Conservation (phyloP, 2,113 vertebrate species). For the Notarius quadriscutis region DNA sequence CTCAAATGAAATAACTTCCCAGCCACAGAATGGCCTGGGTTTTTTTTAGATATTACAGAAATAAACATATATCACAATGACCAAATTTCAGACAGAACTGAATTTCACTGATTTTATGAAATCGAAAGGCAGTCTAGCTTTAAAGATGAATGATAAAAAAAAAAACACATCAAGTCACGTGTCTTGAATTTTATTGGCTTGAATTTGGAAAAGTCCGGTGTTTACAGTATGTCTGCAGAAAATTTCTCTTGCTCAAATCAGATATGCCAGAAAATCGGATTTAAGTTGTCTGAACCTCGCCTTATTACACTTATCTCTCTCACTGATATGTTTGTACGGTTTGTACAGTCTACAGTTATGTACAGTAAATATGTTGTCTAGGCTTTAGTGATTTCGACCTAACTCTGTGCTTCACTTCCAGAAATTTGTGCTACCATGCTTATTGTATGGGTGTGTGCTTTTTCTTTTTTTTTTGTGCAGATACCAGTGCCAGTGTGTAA, state of each 20-base stretch:
- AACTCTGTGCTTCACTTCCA: background rate
- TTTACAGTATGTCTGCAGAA: background rate
- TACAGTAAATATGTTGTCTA: background rate
- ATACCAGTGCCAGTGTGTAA: conserved; percentile 58
- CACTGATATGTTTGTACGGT: background rate
- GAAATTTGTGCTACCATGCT: background rate
- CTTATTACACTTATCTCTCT: background rate
- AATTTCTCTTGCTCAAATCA: no score
- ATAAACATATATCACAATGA: no score
- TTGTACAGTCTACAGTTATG: background rate
- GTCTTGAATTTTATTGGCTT: background rate
- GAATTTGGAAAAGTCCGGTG: background rate
- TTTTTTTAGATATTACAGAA: no score
- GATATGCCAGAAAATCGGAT: no score
- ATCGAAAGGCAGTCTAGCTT: background rate
- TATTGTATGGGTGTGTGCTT: conserved; percentile 7
- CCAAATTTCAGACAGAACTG: no score
- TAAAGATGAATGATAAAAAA: no score
- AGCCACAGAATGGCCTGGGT: no score
- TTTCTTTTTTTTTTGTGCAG: conserved; percentile 32
- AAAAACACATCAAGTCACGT: no score
- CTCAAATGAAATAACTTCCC: no score
- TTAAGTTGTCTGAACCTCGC: background rate
- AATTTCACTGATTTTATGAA: no score
- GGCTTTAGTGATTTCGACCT: background rate